phyloP scores from a whole-genome alignment of 2,113 vertebrate genomes.

The Rhinolophus ferrumequinum region DNA sequence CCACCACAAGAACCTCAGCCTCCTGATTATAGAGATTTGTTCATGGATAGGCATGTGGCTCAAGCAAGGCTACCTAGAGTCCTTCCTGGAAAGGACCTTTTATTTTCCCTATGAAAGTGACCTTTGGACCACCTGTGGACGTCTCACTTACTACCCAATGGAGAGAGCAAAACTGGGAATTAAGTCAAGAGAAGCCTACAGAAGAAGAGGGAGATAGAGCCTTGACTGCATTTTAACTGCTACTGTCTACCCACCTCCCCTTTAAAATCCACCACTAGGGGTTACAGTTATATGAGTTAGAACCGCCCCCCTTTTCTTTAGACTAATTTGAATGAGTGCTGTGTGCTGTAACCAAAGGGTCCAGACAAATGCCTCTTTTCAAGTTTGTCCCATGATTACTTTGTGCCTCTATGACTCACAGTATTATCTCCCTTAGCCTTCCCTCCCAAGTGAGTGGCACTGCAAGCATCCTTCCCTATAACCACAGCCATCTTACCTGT shows the following conservation, averaged over 20 bases:
- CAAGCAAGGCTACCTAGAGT: neutral
- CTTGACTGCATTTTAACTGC: neutral
- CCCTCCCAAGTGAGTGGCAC: neutral
- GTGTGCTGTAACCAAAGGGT: neutral
- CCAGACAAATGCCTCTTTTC: neutral
- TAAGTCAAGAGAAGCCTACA: neutral
- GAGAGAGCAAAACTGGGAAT: neutral
- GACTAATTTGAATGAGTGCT: neutral
- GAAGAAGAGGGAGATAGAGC: neutral
- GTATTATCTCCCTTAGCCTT: fast-evolving
- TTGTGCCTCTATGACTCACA: neutral
- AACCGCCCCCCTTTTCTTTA: neutral
- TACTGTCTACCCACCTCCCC: neutral
- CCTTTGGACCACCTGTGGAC: neutral
- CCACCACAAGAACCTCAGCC: fast-evolving
- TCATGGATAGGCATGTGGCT: neutral
- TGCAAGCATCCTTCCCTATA: fast-evolving
- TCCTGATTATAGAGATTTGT: neutral
- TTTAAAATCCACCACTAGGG: neutral
- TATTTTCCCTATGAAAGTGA: neutral
- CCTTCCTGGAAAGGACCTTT: neutral
- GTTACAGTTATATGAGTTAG: neutral
- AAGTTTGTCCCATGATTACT: neutral
- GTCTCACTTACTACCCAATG: neutral
- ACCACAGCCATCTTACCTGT: neutral